These are phyloP conservation scores for Trichechus manatus DNA, from an alignment of 2,113 vertebrate genomes.

Conservation along the genomic window DNA sequence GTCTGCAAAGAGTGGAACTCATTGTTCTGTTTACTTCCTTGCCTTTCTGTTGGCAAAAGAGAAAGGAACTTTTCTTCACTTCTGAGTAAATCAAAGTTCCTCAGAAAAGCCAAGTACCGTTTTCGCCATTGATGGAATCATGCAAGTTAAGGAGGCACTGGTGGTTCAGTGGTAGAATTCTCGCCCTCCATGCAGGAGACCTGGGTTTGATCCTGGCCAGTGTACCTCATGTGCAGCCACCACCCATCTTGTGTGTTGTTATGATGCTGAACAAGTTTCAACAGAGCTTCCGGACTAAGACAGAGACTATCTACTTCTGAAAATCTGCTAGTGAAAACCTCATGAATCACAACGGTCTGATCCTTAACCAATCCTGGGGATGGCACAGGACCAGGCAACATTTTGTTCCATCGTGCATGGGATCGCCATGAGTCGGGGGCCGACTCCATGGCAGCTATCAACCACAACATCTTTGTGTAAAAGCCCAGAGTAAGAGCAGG, in stretches of 20 bases:
- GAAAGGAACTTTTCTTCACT: background rate
- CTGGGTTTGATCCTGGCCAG: background rate
- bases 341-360: background rate
- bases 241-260: background rate
- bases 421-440: background rate
- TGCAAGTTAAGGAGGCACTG: background rate
- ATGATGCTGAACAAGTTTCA: background rate
- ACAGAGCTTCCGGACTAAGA: background rate
- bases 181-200: background rate
- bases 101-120: background rate
- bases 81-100: constrained; percentile 32
- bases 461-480: background rate
- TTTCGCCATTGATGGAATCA: background rate
- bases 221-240: background rate
- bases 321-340: background rate
- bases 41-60: constrained; percentile 24
- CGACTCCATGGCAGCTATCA: background rate
- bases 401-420: background rate
- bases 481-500: background rate
- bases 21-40: background rate
- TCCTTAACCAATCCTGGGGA: background rate
- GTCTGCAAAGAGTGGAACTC: background rate
- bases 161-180: background rate
- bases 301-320: background rate
- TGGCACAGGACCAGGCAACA: background rate